Base-by-base conservation (phyloP, 2,797 vertebrate genomes). In the Valencia hispanica region DNA sequence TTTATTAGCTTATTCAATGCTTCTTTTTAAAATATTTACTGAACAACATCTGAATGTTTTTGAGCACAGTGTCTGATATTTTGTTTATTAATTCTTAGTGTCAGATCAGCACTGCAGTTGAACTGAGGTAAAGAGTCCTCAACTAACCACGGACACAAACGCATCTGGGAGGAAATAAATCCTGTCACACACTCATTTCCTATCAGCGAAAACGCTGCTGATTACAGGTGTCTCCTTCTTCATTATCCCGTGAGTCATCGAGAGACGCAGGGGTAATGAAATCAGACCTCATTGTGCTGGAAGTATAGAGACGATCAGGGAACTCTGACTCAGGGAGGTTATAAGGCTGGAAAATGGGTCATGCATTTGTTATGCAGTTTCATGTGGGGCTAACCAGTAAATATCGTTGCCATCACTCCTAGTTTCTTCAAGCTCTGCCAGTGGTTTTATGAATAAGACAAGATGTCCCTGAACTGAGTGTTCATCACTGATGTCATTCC, bases 131-230 rank as follows among this genome's bases (percentile, higher is more conserved):
- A 41, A 79, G 20, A 76, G 34, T 34, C 65, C 51, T 41, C 30
- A n/a, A 71, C 71, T 63, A 50, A 66, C 34, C 66, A 5, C 68
- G 1, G 50, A 70, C 39, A 48, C 45, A 43, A 78, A 51, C 48
- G 15, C 68, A 75, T 69, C 80, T 75, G 65, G 83, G 74, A 55
- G 71, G 15, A 77, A 41, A 78, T 75, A 87, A 90, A 92, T 91
- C 89, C 86, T 74, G 81, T 89, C 85, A 86, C 68, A 79, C 59
- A 80, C 82, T 87, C 51, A 88, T 88, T 82, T 86, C 81, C 77
- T 75, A 75, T 72, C 68, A 55, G 75, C 55, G 72, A 79, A 84
- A 82, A 79, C 72, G 63, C n/a, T 74, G 32, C 32, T 82, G 79
- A 83, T 85, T 86, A 82, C 79, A 87, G 87, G 87, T 84, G 83